These are phyloP conservation scores for Saccostrea echinata DNA, from an alignment of 1,140 invertebrate genomes.

Conservation along the genomic window DNA sequence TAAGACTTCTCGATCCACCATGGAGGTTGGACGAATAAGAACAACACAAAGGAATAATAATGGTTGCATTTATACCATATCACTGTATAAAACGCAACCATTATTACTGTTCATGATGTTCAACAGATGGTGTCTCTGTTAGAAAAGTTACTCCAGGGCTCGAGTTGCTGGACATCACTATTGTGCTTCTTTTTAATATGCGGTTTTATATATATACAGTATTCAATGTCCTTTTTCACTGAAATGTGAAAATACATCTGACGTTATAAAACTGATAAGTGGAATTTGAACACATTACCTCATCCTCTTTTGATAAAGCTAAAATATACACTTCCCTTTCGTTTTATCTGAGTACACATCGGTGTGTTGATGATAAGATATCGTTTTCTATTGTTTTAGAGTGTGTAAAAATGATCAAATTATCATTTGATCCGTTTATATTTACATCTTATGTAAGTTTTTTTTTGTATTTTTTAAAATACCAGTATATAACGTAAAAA, in stretches of 20 bases:
- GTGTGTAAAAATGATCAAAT: too few relatives aligned
- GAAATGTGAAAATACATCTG: neutral
- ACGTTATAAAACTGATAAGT: neutral
- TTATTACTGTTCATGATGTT: neutral
- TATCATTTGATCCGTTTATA: too few relatives aligned
- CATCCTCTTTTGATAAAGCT: neutral
- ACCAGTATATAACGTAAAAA: too few relatives aligned
- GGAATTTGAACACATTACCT: slow-evolving; percentile 7
- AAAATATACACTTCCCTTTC: slow-evolving; percentile 8
- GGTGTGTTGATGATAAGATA: neutral
- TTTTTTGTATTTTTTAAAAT: too few relatives aligned
- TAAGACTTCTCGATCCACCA: neutral
- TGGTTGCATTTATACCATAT: neutral
- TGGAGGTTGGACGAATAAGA: neutral
- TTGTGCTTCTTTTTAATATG: neutral
- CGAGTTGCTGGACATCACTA: neutral
- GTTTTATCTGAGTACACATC: neutral
- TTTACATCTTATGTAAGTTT: too few relatives aligned
- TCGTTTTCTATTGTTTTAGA: neutral
- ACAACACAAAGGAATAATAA: neutral
- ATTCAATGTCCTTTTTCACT: neutral
- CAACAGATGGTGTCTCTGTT: neutral
- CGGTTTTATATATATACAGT: neutral
- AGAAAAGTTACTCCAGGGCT: neutral
- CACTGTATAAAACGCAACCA: neutral